Base-by-base conservation (phyloP, 2,113 vertebrate genomes). In the Istiophorus platypterus region DNA sequence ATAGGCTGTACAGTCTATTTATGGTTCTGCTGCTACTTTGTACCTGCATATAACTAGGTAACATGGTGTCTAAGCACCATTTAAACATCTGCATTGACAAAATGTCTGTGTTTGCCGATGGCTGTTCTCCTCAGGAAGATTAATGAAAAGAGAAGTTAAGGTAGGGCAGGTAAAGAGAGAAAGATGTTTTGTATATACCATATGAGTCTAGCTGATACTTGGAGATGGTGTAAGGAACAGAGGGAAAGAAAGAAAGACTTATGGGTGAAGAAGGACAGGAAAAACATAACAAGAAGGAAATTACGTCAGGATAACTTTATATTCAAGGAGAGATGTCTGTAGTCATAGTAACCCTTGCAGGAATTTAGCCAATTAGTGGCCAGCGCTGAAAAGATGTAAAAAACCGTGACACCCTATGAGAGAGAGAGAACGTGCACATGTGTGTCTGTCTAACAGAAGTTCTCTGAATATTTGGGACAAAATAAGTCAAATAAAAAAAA, bases 11-110 rank as follows among this genome's bases (percentile, higher is more conserved):
- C 22, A 13, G 39, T 69, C 62, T 82, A 66, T 89, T 88, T 88
- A 85, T 67, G 76, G 75, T 76, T 81, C 49, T 70, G 73, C 77
- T 84, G 42, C 64, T 67, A 79, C 49, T 64, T 63, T 52, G 62
- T 75, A 81, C 67, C 69, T 74, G 80, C 76, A 89, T 64, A 82
- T 81, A 72, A 59, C 51, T 39, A 62, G 41, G 47, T 42, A 69
- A 64, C 77, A n/a, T 66, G 51, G 73, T 56, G 67, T 65, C 58
- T 66, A n/a, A 79, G 66, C 68, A 71, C 31, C 70, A 80, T 88
- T 90, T 88, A 85, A 82, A 81, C 54, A 85, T 72, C 65, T 68
- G 62, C 85, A 85, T 75, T 72, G 86, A 89, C 86, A 88, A 89
- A 85, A 85, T 42, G 79, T 88, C 90, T 67, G 41, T 74, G 67